A percentile compares a stretch with the other conserved stretches of the same genome.
phyloP scores from a whole-genome alignment of 2,113 vertebrate species.

The Butastur rufipennis region DNA sequence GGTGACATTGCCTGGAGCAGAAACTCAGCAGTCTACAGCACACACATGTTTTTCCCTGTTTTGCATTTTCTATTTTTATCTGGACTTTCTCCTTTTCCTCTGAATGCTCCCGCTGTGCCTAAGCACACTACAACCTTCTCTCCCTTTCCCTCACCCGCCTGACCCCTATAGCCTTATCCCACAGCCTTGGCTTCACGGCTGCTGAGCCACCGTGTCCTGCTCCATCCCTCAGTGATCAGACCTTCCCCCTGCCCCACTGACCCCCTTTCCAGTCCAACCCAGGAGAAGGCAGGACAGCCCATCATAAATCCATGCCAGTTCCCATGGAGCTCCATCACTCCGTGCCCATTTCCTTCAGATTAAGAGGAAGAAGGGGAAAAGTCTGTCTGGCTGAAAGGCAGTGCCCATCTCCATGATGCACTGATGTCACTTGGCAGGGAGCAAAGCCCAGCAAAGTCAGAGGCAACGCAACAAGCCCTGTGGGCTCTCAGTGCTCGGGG shows the following conservation, averaged over 20 bases:
- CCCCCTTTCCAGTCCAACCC: not conserved
- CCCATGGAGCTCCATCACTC: not conserved
- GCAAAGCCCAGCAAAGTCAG: not conserved
- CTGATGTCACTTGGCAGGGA: not conserved
- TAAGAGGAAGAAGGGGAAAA: not conserved
- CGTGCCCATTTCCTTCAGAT: not conserved
- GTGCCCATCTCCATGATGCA: not conserved
- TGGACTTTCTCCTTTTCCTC: not conserved
- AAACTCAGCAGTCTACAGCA: not conserved
- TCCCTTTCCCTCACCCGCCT: not conserved
- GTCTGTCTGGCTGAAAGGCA: not conserved
- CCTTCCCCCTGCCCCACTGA: not conserved
- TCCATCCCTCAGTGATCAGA: not conserved
- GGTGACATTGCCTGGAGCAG: not conserved
- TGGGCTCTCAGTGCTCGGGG: not conserved
- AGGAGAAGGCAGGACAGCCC: not conserved
- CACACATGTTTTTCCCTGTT: not conserved
- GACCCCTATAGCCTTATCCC: not conserved
- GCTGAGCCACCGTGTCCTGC: not conserved
- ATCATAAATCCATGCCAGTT: not conserved
- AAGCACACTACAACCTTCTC: not conserved
- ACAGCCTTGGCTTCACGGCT: not conserved
- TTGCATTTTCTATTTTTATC: not conserved
- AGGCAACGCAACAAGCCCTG: not conserved
- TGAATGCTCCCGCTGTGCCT: not conserved